These are phyloP conservation scores for Leptodirus hochenwartii DNA, from an alignment of 2,888 invertebrate genomes.

Conservation along the genomic window DNA sequence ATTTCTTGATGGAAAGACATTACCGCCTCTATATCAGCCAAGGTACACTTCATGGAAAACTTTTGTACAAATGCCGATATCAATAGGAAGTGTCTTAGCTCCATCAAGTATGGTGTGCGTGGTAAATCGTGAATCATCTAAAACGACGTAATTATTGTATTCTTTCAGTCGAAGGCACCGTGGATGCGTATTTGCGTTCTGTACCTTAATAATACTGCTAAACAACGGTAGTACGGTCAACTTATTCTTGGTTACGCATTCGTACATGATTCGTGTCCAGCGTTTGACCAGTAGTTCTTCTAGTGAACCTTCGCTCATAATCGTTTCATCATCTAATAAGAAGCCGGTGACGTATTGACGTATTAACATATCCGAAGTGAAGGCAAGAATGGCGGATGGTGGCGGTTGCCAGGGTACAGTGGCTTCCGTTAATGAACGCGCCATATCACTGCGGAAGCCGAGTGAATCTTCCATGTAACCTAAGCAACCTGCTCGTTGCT, in stretches of 20 bases:
- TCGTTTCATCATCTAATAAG: conserved; percentile 6
- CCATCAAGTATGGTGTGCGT: conserved; percentile 32
- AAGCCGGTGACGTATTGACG: no score
- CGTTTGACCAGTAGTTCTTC: conserved; percentile 37
- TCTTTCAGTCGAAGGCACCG: no score
- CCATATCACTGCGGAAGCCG: conserved; percentile 59
- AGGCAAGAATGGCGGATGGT: conserved; percentile 46
- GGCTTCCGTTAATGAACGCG: conserved; percentile 62
- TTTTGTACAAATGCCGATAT: conserved; percentile 32
- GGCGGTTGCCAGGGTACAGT: conserved; percentile 49
- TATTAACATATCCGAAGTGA: conserved; percentile 61
- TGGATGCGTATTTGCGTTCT: no score
- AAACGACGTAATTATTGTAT: no score
- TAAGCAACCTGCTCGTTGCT: conserved; percentile 76
- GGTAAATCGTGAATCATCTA: conserved; percentile 18
- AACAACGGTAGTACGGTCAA: conserved; percentile 56
- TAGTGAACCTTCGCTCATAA: conserved; percentile 20
- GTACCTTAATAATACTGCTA: conserved; percentile 48
- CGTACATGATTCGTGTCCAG: conserved; percentile 52
- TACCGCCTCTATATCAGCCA: conserved; percentile 37
- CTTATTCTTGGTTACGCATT: conserved; percentile 66
- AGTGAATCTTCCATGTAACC: conserved; percentile 74
- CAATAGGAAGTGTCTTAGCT: conserved; percentile 61
- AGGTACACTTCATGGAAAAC: conserved; percentile 12
- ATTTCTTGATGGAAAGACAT: conserved; percentile 41